phyloP scores from a whole-genome alignment of 2,888 invertebrate genomes.

The Phyllotreta cruciferae region DNA sequence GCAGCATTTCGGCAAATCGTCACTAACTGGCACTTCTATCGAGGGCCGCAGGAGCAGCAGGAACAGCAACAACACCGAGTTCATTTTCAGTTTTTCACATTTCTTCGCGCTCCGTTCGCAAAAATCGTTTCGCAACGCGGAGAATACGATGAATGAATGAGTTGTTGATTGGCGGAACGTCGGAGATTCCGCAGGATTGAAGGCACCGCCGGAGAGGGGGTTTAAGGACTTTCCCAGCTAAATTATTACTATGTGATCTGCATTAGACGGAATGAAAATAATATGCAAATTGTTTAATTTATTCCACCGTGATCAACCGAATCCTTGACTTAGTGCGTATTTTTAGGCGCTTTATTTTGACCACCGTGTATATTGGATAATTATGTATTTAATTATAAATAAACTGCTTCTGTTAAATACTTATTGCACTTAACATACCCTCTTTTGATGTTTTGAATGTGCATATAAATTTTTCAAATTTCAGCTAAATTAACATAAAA shows the following conservation, averaged over 20 bases:
- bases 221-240: slow-evolving; percentile 18
- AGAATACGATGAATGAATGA: slow-evolving; percentile 1
- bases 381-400: too few species aligned
- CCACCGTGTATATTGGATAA: too few species aligned
- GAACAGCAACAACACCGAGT: neutral
- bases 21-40: slow-evolving; percentile 16
- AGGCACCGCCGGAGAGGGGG: slow-evolving; percentile 3
- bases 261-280: too few species aligned
- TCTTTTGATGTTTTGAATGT: too few species aligned
- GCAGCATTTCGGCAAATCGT: slow-evolving; percentile 31
- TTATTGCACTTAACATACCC: too few species aligned
- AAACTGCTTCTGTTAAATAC: too few species aligned
- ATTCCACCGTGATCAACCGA: too few species aligned
- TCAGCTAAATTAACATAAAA: too few species aligned
- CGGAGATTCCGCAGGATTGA: slow-evolving; percentile 21
- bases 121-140: slow-evolving; percentile 1
- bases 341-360: too few species aligned
- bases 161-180: neutral
- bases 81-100: slow-evolving; percentile 15
- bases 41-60: neutral
- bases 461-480: too few species aligned
- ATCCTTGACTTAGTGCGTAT: too few species aligned
- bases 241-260: neutral
- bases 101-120: neutral
- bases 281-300: too few species aligned